Evolutionary conservation across 2,888 invertebrate species (phyloP).

Genomic region (Orthosia gracilis): DNA sequence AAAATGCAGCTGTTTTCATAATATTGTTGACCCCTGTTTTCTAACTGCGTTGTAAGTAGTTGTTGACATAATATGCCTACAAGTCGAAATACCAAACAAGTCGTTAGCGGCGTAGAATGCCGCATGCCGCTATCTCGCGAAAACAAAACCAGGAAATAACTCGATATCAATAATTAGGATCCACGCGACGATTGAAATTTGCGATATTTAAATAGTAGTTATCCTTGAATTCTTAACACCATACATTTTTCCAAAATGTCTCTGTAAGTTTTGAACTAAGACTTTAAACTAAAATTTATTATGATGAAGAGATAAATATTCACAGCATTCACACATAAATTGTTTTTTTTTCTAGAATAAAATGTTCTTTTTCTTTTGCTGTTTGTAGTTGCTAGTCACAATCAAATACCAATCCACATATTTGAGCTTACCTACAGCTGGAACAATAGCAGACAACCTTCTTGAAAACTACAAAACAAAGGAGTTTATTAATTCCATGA

Average conservation of each 20-base stretch:
- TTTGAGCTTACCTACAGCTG: background rate
- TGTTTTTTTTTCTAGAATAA: background rate
- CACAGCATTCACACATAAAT: background rate
- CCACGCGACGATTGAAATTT: background rate
- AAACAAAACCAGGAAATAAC: conserved; percentile 46
- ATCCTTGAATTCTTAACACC: conserved; percentile 9
- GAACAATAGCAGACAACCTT: conserved; percentile 22
- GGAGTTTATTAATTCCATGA: conserved; percentile 19
- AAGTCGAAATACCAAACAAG: conserved; percentile 10
- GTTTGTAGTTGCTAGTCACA: background rate
- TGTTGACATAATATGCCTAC: conserved; percentile 1
- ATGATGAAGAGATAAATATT: background rate
- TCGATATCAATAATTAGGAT: conserved; percentile 18
- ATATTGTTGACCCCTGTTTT: conserved; percentile 38
- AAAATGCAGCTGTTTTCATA: conserved; percentile 28
- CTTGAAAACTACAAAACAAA: conserved; percentile 30
- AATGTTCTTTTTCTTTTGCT: background rate
- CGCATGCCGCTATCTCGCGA: conserved; percentile 29
- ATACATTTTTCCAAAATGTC: background rate
- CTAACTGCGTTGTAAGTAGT: conserved; percentile 20
- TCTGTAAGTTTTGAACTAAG: background rate
- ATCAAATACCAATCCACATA: background rate
- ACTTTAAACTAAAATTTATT: background rate
- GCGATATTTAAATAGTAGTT: conserved; percentile 9
- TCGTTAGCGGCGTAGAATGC: conserved; percentile 31